Conservation (phyloP, 1,140 invertebrate genomes). For the Anoplolepis gracilipes region DNA sequence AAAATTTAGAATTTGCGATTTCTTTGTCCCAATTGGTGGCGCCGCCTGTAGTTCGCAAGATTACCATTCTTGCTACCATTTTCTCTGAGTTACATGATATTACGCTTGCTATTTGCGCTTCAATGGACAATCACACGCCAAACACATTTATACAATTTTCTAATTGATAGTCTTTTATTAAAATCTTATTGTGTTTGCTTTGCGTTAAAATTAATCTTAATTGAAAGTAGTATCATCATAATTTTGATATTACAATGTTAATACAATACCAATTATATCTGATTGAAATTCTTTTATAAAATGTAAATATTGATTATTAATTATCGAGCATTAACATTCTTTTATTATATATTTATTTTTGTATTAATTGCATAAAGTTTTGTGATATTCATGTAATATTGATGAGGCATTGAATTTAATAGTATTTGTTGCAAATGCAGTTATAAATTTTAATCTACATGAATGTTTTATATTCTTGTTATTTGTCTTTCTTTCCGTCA, state of each 20-base stretch:
- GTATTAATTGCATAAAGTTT: not conserved
- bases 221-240: not conserved
- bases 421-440: not conserved
- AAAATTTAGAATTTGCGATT: slow-evolving; percentile 11
- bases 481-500: not conserved
- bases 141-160: not conserved
- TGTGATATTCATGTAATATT: not conserved
- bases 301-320: not conserved
- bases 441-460: not conserved
- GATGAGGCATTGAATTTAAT: not conserved
- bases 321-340: too few species aligned
- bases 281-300: not conserved
- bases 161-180: not conserved
- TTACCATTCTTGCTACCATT: slow-evolving; percentile 67
- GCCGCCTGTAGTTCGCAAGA: slow-evolving; percentile 66
- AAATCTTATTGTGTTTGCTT: not conserved
- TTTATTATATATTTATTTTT: not conserved
- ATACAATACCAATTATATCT: not conserved
- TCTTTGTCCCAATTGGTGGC: slow-evolving; percentile 66
- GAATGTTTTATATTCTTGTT: not conserved
- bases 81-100: slow-evolving; percentile 57
- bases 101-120: not conserved
- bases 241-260: not conserved
- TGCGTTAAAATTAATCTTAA: not conserved
- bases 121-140: not conserved